phyloP scores from a whole-genome alignment of 2,888 invertebrate genomes.

The Trachelus troglodyta region DNA sequence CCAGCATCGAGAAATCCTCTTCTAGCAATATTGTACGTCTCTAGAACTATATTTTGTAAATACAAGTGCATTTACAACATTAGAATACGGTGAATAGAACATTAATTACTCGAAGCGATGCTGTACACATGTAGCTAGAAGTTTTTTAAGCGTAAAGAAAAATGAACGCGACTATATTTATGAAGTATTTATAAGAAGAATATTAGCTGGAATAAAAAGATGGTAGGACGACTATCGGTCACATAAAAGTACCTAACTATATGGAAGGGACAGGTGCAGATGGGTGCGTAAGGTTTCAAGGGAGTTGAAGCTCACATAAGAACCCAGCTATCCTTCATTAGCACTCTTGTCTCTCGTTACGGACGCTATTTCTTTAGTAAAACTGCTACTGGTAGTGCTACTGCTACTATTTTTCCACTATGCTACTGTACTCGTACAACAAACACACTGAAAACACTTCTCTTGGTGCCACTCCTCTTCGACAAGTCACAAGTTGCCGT shows the following conservation, averaged over 20 bases:
- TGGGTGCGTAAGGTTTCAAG: conserved; percentile 17
- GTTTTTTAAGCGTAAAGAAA: not conserved
- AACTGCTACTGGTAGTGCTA: not conserved
- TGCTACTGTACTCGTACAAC: not conserved
- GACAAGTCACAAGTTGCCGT: not conserved
- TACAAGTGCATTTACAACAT: not conserved
- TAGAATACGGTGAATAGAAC: not conserved
- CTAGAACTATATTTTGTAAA: not conserved
- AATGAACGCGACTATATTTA: not conserved
- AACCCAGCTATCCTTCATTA: conserved; percentile 60
- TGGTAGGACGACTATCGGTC: not conserved
- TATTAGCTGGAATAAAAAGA: not conserved
- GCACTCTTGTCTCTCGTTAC: conserved; percentile 57
- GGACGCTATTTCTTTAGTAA: conserved; percentile 36
- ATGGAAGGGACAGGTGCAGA: conserved; percentile 47
- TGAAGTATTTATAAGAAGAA: not conserved
- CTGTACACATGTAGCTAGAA: not conserved
- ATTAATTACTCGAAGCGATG: not conserved
- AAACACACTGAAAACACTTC: not conserved
- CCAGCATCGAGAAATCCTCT: not conserved
- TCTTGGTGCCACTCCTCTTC: not conserved
- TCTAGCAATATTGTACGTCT: not conserved
- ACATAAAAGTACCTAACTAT: not conserved
- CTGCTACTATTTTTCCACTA: not conserved
- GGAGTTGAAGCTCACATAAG: conserved; percentile 33